phyloP scores from a whole-genome alignment of 2,888 invertebrate genomes.

The Siphonodentalium dalli region DNA sequence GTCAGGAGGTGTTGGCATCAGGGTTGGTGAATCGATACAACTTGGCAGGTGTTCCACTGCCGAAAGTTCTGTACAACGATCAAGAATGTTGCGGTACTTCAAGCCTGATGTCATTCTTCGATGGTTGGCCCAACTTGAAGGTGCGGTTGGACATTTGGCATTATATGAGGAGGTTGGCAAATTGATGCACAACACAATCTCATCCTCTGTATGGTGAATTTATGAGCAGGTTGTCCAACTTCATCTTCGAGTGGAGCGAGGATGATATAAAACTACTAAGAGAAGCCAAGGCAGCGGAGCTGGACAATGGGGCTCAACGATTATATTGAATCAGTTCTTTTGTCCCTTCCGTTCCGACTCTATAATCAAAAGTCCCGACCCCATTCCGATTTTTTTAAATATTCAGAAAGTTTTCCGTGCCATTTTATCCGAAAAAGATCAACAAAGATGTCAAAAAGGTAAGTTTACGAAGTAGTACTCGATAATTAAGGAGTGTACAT shows the following conservation, averaged over 20 bases:
- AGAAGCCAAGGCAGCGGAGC: conserved; percentile 18
- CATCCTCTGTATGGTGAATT: conserved; percentile 34
- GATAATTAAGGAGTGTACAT: too few species aligned
- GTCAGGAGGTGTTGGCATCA: conserved; percentile 24
- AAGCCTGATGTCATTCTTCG: conserved; percentile 8
- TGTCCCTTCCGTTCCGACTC: too few species aligned
- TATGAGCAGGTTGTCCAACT: conserved; percentile 29
- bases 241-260: conserved; percentile 30
- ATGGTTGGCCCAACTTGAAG: conserved; percentile 23
- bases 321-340: too few species aligned
- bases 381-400: too few species aligned
- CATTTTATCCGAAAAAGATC: too few species aligned
- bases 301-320: too few species aligned
- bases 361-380: too few species aligned
- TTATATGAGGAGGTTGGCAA: conserved; percentile 34
- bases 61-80: conserved; percentile 40
- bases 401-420: too few species aligned
- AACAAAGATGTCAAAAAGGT: too few species aligned
- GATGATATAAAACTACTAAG: conserved; percentile 21
- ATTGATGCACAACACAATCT: conserved; percentile 27
- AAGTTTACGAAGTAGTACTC: too few species aligned
- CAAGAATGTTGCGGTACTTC: conserved; percentile 36
- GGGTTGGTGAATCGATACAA: conserved; percentile 30
- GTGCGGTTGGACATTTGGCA: conserved; percentile 39
- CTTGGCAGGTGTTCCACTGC: conserved; percentile 27